These are phyloP conservation scores for Polyergus mexicanus DNA, from an alignment of 1,140 invertebrate species.

Conservation along the genomic window DNA sequence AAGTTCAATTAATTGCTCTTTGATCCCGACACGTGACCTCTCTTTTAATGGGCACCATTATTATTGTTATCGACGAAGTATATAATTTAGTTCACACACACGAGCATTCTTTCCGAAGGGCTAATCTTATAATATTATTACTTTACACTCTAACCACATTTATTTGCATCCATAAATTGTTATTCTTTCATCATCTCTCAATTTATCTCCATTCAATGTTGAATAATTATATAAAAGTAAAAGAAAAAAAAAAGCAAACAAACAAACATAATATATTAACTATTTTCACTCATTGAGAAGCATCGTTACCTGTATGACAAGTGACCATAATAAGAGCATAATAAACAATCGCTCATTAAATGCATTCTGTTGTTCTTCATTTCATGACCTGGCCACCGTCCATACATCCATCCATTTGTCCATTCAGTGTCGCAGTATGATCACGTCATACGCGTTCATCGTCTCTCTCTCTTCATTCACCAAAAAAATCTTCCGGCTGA, in stretches of 20 bases:
- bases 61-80: constrained; percentile 70
- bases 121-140: constrained; percentile 79
- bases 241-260: constrained; percentile 68
- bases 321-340: constrained; percentile 87
- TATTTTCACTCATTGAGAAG: constrained; percentile 87
- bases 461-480: constrained; percentile 63
- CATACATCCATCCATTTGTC: constrained; percentile 80
- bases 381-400: constrained; percentile 86
- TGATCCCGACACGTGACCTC: constrained; percentile 62
- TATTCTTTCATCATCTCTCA: constrained; percentile 85
- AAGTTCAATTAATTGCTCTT: constrained; percentile 34
- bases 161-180: constrained; percentile 86
- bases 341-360: constrained; percentile 88
- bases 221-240: constrained; percentile 85
- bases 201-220: constrained; percentile 86
- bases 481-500: constrained; percentile 32
- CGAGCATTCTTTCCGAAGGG: constrained; percentile 74
- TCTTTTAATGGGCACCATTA: constrained; percentile 68
- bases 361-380: constrained; percentile 88
- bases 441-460: constrained; percentile 71
- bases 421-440: constrained; percentile 76
- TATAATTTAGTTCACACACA: constrained; percentile 75
- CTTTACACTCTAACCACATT: constrained; percentile 85
- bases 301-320: constrained; percentile 88
- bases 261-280: constrained; percentile 86